These are phyloP conservation scores for Lycocerus yunnanus DNA, from an alignment of 2,888 invertebrate species.

Conservation along the genomic window DNA sequence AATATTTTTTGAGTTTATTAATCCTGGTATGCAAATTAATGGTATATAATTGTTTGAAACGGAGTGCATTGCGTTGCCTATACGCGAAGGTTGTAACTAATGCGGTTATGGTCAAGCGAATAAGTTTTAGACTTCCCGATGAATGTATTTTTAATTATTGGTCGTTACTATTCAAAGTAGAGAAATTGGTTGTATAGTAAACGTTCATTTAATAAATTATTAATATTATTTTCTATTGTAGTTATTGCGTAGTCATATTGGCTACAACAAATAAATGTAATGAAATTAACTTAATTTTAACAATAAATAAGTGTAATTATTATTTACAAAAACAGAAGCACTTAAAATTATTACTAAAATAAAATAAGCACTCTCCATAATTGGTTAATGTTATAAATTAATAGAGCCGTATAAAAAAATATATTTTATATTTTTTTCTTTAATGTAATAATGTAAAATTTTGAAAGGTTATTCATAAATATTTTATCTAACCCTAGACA, in stretches of 20 bases:
- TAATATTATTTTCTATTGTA: neutral
- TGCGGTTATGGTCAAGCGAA: too few relatives aligned
- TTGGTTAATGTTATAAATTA: neutral
- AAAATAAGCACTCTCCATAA: neutral
- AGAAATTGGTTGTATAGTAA: neutral
- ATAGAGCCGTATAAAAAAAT: neutral
- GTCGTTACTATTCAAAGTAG: neutral
- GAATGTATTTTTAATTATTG: neutral
- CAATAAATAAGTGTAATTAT: neutral
- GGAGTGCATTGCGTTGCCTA: too few relatives aligned
- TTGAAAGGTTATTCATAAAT: neutral
- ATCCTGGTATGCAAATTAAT: too few relatives aligned
- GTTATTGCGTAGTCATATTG: neutral
- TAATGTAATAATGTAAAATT: neutral
- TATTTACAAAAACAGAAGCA: neutral
- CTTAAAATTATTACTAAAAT: neutral
- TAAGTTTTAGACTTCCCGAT: too few relatives aligned
- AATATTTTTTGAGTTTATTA: too few relatives aligned
- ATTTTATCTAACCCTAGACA: neutral
- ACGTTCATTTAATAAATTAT: neutral
- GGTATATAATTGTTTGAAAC: too few relatives aligned
- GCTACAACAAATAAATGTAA: neutral
- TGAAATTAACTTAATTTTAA: neutral
- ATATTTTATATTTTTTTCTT: neutral
- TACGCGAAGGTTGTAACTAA: too few relatives aligned